Evolutionary conservation across 2,888 invertebrate species (phyloP).

Genomic region (Agrotis segetum): DNA sequence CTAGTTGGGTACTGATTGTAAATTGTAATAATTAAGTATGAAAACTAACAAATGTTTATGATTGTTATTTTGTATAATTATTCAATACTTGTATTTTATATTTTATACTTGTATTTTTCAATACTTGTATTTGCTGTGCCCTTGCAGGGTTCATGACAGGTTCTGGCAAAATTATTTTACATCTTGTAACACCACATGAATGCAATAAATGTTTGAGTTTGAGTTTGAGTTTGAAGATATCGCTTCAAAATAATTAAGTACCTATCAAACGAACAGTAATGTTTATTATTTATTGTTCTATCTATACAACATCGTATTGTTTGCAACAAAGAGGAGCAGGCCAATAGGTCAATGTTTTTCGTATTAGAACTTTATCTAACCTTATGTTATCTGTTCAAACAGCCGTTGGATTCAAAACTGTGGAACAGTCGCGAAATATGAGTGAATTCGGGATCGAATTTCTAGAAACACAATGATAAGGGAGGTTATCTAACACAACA

Average conservation of each 20-base stretch:
- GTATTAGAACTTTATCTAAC: slow-evolving; percentile 29
- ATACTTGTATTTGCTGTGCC: too few species aligned
- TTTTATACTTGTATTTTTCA: too few species aligned
- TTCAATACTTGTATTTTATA: too few species aligned
- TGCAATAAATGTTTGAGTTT: too few species aligned
- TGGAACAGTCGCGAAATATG: slow-evolving; percentile 35
- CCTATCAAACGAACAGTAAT: slow-evolving; percentile 32
- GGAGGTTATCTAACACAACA: slow-evolving; percentile 10
- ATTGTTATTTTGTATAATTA: too few species aligned
- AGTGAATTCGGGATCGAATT: slow-evolving; percentile 23
- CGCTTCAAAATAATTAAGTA: slow-evolving; percentile 5
- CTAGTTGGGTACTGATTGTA: too few species aligned
- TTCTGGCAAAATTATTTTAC: too few species aligned
- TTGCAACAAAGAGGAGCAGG: slow-evolving; percentile 20
- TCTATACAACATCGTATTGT: slow-evolving; percentile 33
- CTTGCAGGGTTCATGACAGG: too few species aligned
- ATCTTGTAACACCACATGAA: too few species aligned
- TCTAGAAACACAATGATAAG: slow-evolving; percentile 14
- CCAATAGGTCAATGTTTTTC: slow-evolving; percentile 27
- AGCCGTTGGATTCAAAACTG: slow-evolving; percentile 15
- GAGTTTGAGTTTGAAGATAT: too few species aligned
- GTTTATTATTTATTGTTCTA: slow-evolving; percentile 18
- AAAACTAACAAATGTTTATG: too few species aligned
- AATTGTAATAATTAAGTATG: too few species aligned
- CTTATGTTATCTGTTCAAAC: slow-evolving; percentile 7